Base-by-base conservation (phyloP, 2,113 vertebrate species). In the Trachemys scripta region DNA sequence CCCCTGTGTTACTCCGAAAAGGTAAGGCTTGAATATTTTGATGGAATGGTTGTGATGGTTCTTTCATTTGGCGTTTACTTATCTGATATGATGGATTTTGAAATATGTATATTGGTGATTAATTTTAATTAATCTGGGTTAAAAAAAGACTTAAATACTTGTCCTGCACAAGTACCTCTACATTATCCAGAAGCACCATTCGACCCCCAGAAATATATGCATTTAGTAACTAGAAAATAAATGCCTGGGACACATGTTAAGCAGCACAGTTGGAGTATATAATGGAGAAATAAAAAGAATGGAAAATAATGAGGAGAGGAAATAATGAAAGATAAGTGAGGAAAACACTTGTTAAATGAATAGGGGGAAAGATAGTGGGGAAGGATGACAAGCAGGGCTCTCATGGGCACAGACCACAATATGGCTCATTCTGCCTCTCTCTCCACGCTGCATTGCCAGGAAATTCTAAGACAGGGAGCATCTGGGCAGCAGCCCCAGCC, bases 11-110 rank as follows among this genome's bases (percentile, higher is more conserved):
- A 94, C 80, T 49, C 96, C 94, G 90, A 88, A 96, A 96, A 98
- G 96, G 96, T 95, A 96, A 87, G 54, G 62, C 87, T 51, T 45
- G 85, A 95, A 94, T 92, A 89, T 96, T 97, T 95, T 94, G 89
- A 96, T 69, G 88, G 95, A 85, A 76, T 22, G 78, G n/a, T 50
- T 27, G 80, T 5, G 76, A 47, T 29, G 13, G 69, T 85, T 47
- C 89, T 94, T 94, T 78, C 76, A 31, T 56, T 72, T 59, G 84
- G 51, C 69, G 75, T 62, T 84, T 90, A 79, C 24, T 1, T 6
- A 87, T 92, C 57, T 78, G 75, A 87, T 75, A 84, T 84, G 89
- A 86, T 50, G 3, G 80, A 82, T 80, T 0, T 10, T 87, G 51
- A 91, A 12, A 79, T 5, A 54, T 17, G 38, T 91, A 95, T 54